Base-by-base conservation (phyloP, 2,113 vertebrate genomes). In the Blennius ocellaris region DNA sequence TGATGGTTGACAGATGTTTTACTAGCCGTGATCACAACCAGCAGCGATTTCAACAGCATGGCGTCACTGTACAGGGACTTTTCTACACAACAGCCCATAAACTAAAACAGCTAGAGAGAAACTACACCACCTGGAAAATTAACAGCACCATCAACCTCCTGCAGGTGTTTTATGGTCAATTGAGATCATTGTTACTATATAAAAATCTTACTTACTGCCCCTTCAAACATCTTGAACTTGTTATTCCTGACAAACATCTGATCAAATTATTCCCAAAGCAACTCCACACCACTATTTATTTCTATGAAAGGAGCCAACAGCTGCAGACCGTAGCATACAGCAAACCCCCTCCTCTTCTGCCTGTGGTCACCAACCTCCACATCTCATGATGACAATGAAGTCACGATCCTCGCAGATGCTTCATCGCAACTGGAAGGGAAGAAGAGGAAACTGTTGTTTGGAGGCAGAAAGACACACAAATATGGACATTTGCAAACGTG, bases 351-450 rank as follows among this genome's bases (percentile, higher is more conserved):
- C 40, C 48, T 78, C 78, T 30, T 69, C 56, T 9, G 80, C 80
- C 81, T 75, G 85, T 57, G 59, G 83, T 78, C 66, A 53, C 66
- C 83, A 64, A 61, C 60, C 48, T 58, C 14, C 44, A 36, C 76
- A 60, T 81, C 83, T 48, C 63, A 77, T 87, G 83, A 83, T 86
- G 87, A 83, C 10, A 30, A 30, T 30, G 21, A 30, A 30, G 83
- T 88, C 83, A 84, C 67, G 56, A 58, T 60, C 68, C 56, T 81
- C 85, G 80, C 21, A 30, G 21, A 30, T 4, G 85, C 83, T 58
- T 39, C 65, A 67, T 51, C 6, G 71, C 43, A 40, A 40, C 87
- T 89, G 85, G 54, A 87, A 73, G 11, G 69, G 37, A 84, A 65
- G 7, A 8, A 67, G 55, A 76, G 49, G 74, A 82, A 81, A 58